Base-by-base conservation (phyloP, 1,140 invertebrate species). In the Rhagoletis pomonella region DNA sequence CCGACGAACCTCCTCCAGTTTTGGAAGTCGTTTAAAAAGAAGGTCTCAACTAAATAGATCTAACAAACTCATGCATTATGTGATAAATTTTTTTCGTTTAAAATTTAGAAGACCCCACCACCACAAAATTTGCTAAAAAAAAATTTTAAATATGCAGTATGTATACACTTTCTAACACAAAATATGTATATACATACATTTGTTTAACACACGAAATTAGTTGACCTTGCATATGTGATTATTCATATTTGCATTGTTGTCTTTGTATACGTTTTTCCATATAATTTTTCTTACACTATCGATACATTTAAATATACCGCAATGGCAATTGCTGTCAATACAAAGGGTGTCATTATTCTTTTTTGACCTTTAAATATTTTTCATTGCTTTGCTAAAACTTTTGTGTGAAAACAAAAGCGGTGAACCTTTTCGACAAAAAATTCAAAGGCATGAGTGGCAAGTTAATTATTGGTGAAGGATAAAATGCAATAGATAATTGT, bases 331-430 rank as follows among this genome's bases (percentile, higher is more conserved):
- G 67, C 42, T 44, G 73, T 42, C 47, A 29, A 81, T 55, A 81
- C 73, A 81, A 81, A 12, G 47, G n/a, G 7, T 81, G 47, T 19
- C n/a, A 81, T 81, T 81, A 55, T 81, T 81, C 6, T 55, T 14
- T n/a, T 73, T 73, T 44, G 42, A n/a, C 69, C 39, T 50, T 81
- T 12, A 29, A 55, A 6, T 14, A 42, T 73, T 14, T 73, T 47
- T 17, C 73, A 19, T 81, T 44, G 42, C 50, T 55, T 81, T 81
- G n/a, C 6, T 47, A 29, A 50, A 29, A 10, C 73, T 55, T 50
- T 55, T 55, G 19, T 81, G 19, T 42, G 47, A 81, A 81, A 55
- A 55, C 47, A 55, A 55, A 81, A 55, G n/a, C 73, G 17, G 2
- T 19, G 50, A 55, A 29, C 29, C 73, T 17, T 55, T 81, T 5